A percentile compares a stretch with the other conserved stretches of the same genome.
Conservation (phyloP, 2,797 vertebrate species). For the Centropyge bicolor region DNA sequence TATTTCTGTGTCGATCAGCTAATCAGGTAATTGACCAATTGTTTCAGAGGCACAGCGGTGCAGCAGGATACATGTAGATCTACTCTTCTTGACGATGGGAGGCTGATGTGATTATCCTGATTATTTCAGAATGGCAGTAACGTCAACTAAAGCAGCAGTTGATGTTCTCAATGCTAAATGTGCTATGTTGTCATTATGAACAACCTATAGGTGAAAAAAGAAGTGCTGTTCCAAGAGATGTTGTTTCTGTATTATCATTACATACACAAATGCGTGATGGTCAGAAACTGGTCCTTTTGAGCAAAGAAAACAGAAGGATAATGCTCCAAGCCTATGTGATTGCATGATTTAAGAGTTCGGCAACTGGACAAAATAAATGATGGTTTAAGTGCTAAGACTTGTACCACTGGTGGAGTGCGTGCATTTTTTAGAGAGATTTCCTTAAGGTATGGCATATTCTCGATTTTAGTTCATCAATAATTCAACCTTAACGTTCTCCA, state of each 20-base stretch:
- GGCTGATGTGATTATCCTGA: neutral
- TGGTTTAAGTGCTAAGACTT: neutral
- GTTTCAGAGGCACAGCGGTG: neutral
- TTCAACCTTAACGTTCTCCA: slow-evolving; percentile 2
- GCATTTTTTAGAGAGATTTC: neutral
- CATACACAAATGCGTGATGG: slow-evolving; percentile 1
- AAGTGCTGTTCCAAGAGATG: neutral
- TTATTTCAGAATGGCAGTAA: slow-evolving; percentile 11
- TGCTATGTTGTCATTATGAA: neutral
- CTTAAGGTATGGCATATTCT: neutral
- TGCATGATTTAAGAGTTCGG: neutral
- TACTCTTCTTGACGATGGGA: slow-evolving; percentile 14
- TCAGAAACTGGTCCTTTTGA: neutral
- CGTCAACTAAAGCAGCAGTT: neutral
- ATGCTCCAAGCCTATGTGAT: neutral
- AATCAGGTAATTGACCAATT: slow-evolving; percentile 15
- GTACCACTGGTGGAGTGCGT: neutral
- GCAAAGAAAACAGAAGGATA: neutral
- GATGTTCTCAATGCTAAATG: neutral
- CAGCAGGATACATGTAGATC: neutral
- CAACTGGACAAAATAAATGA: neutral
- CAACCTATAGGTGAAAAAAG: neutral
- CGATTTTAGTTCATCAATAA: slow-evolving; percentile 11
- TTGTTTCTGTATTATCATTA: neutral
- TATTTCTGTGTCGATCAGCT: neutral